Evolutionary conservation across 2,113 vertebrate species (phyloP), one percentile per base, ranked within the genome.

Genomic region (Rhipidura dahli): DNA sequence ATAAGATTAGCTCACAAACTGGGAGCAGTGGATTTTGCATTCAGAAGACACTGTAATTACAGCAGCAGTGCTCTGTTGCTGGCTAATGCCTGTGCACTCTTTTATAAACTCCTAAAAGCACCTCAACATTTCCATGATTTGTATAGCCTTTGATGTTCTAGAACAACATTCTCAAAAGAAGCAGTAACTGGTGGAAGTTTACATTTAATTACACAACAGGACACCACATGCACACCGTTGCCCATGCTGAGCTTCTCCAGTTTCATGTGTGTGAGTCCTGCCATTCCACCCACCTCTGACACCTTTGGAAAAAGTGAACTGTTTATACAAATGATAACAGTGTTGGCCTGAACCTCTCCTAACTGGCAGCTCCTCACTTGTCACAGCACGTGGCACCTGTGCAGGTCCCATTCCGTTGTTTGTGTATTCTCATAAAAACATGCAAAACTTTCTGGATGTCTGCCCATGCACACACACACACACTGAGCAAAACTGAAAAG

Each of bases 171-270:
- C 47, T 53, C 24, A 33, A 63, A 92, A 73, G 42, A 37, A 77
- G 31, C 19, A 65, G 14, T 54, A 53, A 35, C 12, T 51, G 15
- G 6, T 71, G n/a, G 23, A 87, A 49, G 35, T 22, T 81, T 51
- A 8, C 31, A 8, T 78, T 78, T 66, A 31, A 35, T 68, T n/a
- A 28, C 30, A 9, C 15, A 5, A 0, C 1, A 30, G 21, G 10
- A 11, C 31, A 65, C 15, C 2, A 2, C 21, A 33, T 3, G 2
- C 15, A 27, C 30, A 6, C 13, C 14, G 0, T 6, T 68, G 17
- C 35, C 51, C 59, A 1, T 2, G 1, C 64, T 39, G 56, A 59
- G 8, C n/a, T 30, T 59, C 54, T 87, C 35, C 33, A 13, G 0
- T 59, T 82, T 40, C 15, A 3, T 9, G 24, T 42, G 31, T 72